Percentiles rank a stretch among this genome's conserved stretches.
Evolutionary conservation across 2,113 vertebrate species (phyloP).

Genomic region (Nannobrachium achirus): DNA sequence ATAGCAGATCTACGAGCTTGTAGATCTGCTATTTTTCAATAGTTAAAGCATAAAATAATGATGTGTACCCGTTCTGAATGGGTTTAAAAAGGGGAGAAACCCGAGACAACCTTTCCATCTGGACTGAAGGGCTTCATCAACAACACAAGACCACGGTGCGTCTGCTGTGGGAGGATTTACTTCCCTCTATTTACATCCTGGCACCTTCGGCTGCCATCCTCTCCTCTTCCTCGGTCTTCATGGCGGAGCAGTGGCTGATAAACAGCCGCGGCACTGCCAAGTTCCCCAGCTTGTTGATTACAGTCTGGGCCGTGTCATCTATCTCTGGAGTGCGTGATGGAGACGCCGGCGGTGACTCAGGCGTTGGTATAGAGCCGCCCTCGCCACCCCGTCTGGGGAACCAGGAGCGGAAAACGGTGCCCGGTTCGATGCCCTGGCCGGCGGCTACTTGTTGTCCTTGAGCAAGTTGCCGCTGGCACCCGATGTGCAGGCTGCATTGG

Average conservation of each 20-base stretch:
- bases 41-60: too few relatives aligned
- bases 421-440: background rate
- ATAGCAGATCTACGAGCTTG: too few relatives aligned
- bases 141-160: slow-evolving; percentile 53
- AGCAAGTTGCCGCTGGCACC: too few relatives aligned
- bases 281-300: slow-evolving; percentile 65
- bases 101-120: slow-evolving; percentile 31
- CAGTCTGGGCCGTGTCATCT: slow-evolving; percentile 61
- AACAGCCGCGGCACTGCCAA: slow-evolving; percentile 71
- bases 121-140: slow-evolving; percentile 56
- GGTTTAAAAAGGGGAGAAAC: slow-evolving; percentile 11
- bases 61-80: too few relatives aligned
- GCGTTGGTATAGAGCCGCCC: too few relatives aligned
- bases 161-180: slow-evolving; percentile 66
- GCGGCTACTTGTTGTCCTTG: too few relatives aligned
- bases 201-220: slow-evolving; percentile 49
- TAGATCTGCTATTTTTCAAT: too few relatives aligned
- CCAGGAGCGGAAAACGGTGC: background rate
- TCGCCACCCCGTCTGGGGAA: background rate
- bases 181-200: slow-evolving; percentile 68
- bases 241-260: slow-evolving; percentile 61
- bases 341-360: too few relatives aligned
- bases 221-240: slow-evolving; percentile 49
- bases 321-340: too few relatives aligned
- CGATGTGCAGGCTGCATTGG: too few relatives aligned